These are phyloP conservation scores for Sarcophaga subvicina DNA, from an alignment of 2,888 invertebrate genomes.

Conservation along the genomic window DNA sequence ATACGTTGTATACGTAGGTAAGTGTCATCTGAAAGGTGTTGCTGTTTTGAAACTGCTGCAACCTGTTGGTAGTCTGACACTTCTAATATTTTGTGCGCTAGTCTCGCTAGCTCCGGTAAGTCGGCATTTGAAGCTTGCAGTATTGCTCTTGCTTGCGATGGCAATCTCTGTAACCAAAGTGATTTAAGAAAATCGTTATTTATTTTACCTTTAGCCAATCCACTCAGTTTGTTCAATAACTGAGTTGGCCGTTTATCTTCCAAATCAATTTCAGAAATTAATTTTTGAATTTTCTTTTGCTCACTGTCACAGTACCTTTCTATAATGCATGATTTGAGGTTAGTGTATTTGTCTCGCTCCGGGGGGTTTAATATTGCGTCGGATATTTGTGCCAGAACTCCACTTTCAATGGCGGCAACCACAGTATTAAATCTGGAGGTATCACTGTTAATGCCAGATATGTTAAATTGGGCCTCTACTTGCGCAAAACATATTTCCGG, in stretches of 20 bases:
- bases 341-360: constrained; percentile 60
- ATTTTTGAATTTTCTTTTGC: constrained; percentile 62
- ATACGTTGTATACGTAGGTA: too few species aligned
- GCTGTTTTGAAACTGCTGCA: too few species aligned
- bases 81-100: constrained; percentile 34
- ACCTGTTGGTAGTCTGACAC: constrained; percentile 40
- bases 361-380: constrained; percentile 69
- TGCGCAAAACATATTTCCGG: too few species aligned
- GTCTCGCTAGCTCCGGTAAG: neutral
- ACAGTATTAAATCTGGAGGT: too few species aligned
- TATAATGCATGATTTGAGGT: constrained; percentile 64
- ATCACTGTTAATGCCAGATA: too few species aligned
- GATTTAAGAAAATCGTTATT: constrained; percentile 11
- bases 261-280: constrained; percentile 23
- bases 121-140: too few species aligned
- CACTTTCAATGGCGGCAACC: constrained; percentile 65
- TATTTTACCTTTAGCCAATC: constrained; percentile 19
- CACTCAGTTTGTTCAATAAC: constrained; percentile 54
- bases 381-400: constrained; percentile 64
- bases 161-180: too few species aligned
- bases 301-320: constrained; percentile 64
- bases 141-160: neutral
- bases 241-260: constrained; percentile 37
- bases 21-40: too few species aligned
- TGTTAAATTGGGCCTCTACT: too few species aligned